Conservation (phyloP, 2,113 vertebrate species). For the Heterocephalus glaber region DNA sequence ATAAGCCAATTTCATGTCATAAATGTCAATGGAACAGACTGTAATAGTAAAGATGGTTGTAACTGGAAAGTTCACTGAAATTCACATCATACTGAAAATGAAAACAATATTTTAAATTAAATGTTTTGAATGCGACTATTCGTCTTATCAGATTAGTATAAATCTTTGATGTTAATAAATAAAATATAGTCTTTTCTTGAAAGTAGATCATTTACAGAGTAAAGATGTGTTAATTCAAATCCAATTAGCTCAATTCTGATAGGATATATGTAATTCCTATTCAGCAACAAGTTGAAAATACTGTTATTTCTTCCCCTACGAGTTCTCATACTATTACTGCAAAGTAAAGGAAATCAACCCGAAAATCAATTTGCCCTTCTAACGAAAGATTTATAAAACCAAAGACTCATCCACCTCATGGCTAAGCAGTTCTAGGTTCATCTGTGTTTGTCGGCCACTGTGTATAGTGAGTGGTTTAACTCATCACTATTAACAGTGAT, state of each 20-base stretch:
- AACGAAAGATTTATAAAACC: conserved; percentile 64
- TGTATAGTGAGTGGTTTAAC: neutral
- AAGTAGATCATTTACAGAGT: conserved; percentile 53
- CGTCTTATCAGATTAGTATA: conserved; percentile 69
- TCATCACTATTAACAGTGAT: conserved; percentile 22
- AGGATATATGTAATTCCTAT: conserved; percentile 67
- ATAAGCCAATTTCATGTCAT: conserved; percentile 72
- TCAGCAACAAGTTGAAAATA: conserved; percentile 71
- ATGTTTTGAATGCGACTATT: conserved; percentile 42
- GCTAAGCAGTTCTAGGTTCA: conserved; percentile 28
- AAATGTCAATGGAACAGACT: conserved; percentile 61
- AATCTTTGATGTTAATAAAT: conserved; percentile 67
- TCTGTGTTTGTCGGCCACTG: conserved; percentile 3
- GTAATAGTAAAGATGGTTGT: conserved; percentile 50
- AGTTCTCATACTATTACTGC: conserved; percentile 56
- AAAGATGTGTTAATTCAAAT: conserved; percentile 76
- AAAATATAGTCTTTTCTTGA: neutral
- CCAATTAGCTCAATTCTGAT: conserved; percentile 69
- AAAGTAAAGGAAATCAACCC: conserved; percentile 72
- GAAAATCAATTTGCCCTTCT: conserved; percentile 69
- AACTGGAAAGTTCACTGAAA: conserved; percentile 64
- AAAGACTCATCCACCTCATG: conserved; percentile 36
- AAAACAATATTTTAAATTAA: conserved; percentile 63
- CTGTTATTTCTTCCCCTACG: conserved; percentile 59
- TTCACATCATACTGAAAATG: conserved; percentile 50